A percentile compares a stretch with the other conserved stretches of the same genome.
phyloP scores from a whole-genome alignment of 2,888 invertebrate species.

The Lobophora halterata region DNA sequence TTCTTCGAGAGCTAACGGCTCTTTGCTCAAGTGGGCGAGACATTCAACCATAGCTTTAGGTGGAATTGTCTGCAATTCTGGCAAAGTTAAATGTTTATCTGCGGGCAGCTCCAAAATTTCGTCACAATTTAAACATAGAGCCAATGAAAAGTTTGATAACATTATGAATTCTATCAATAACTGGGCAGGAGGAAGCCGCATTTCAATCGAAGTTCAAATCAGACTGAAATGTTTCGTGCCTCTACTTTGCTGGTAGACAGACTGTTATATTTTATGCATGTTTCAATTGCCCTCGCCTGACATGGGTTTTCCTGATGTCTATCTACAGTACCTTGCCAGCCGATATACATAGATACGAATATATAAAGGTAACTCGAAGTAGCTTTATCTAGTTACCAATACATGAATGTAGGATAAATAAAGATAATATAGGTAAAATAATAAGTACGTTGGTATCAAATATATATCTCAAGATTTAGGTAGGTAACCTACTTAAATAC shows the following conservation, averaged over 20 bases:
- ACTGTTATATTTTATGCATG: conserved; percentile 25
- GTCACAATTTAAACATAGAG: conserved; percentile 43
- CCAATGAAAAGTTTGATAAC: conserved; percentile 4
- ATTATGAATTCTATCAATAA: conserved; percentile 10
- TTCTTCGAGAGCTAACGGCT: conserved; percentile 44
- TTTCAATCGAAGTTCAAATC: conserved; percentile 5
- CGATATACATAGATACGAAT: too few relatives aligned
- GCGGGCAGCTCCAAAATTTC: conserved; percentile 48
- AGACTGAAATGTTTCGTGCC: conserved; percentile 6
- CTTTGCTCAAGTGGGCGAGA: conserved; percentile 56
- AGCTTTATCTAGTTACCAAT: too few relatives aligned
- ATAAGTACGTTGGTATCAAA: too few relatives aligned
- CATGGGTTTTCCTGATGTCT: too few relatives aligned
- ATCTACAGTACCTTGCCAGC: too few relatives aligned
- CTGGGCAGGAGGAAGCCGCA: conserved; percentile 12
- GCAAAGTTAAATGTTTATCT: conserved; percentile 37
- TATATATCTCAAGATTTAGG: too few relatives aligned
- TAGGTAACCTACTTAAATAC: too few relatives aligned
- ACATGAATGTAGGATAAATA: background rate
- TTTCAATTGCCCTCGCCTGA: conserved; percentile 22
- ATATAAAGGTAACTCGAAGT: too few relatives aligned
- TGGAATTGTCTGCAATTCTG: conserved; percentile 46
- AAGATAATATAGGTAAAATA: too few relatives aligned
- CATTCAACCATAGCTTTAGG: conserved; percentile 59
- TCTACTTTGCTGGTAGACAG: background rate